Evolutionary conservation across 1,140 invertebrate species (phyloP).

Genomic region (Kradibia gibbosae): DNA sequence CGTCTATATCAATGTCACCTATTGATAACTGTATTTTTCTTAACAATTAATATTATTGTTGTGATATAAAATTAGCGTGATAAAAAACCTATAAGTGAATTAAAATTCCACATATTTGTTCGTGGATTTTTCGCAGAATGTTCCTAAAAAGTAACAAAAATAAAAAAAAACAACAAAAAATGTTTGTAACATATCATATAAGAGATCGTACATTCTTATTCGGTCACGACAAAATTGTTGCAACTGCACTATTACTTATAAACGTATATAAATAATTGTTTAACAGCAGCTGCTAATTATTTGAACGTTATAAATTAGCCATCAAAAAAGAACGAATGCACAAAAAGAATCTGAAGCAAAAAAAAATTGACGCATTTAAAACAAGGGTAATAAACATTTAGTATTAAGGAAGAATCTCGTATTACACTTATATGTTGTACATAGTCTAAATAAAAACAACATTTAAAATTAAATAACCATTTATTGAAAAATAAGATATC

Average conservation of each 20-base stretch:
- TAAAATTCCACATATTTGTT: constrained; percentile 60
- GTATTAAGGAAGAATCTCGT: constrained; percentile 71
- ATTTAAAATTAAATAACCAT: constrained; percentile 65
- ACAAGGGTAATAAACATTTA: constrained; percentile 62
- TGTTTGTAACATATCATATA: constrained; percentile 70
- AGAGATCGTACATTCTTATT: constrained; percentile 47
- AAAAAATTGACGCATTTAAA: constrained; percentile 56
- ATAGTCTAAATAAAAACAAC: constrained; percentile 73
- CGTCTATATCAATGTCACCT: constrained; percentile 72
- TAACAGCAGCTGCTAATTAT: neutral
- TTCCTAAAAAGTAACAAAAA: constrained; percentile 65
- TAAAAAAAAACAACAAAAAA: constrained; percentile 2
- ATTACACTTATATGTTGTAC: constrained; percentile 73
- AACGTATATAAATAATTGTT: neutral
- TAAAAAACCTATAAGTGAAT: constrained; percentile 35
- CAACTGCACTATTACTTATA: constrained; percentile 13
- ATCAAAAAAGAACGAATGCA: neutral
- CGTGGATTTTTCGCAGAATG: constrained; percentile 68
- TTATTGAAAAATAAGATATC: constrained; percentile 26
- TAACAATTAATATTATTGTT: constrained; percentile 8
- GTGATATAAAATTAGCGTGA: constrained; percentile 3
- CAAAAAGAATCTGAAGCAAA: neutral
- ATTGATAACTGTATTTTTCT: constrained; percentile 68
- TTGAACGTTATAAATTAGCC: neutral
- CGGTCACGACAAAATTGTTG: neutral